Conservation (phyloP, 2,888 invertebrate genomes). For the Polietes domitor region DNA sequence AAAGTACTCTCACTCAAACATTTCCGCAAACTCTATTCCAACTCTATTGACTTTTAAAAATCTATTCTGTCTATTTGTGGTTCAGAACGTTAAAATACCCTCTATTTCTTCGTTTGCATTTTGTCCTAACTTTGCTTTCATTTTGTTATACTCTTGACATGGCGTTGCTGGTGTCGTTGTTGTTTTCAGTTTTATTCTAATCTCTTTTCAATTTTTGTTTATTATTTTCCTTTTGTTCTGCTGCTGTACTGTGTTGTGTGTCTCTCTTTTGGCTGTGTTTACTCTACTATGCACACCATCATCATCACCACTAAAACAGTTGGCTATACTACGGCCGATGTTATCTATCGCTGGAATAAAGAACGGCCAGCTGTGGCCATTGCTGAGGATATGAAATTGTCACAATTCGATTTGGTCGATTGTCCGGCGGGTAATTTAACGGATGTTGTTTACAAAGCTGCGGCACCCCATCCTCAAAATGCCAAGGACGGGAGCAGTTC, state of each 20-base stretch:
- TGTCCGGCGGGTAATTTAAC: conserved; percentile 88
- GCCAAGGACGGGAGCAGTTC: conserved; percentile 40
- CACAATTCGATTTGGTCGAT: conserved; percentile 91
- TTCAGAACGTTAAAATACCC: not conserved
- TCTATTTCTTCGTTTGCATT: not conserved
- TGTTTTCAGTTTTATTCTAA: conserved; percentile 20
- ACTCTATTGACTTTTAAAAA: not conserved
- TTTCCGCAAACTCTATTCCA: not conserved
- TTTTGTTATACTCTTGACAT: not conserved
- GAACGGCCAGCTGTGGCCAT: conserved; percentile 87
- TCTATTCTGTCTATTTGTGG: not conserved
- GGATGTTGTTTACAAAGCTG: conserved; percentile 80
- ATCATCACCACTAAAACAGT: conserved; percentile 81
- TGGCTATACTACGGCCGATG: conserved; percentile 88
- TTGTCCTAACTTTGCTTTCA: not conserved
- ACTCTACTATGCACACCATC: not conserved
- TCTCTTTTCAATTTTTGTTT: conserved; percentile 28
- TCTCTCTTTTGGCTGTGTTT: not conserved
- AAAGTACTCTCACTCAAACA: not conserved
- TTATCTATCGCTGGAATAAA: conserved; percentile 88
- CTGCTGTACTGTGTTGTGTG: too few species aligned
- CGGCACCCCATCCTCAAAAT: conserved; percentile 70
- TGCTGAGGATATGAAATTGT: conserved; percentile 91
- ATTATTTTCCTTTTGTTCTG: conserved; percentile 10
- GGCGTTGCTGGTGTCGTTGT: not conserved